Evolutionary conservation across 2,797 vertebrate genomes (phyloP), one percentile per base, ranked within the genome.

Genomic region (Mus caroli): DNA sequence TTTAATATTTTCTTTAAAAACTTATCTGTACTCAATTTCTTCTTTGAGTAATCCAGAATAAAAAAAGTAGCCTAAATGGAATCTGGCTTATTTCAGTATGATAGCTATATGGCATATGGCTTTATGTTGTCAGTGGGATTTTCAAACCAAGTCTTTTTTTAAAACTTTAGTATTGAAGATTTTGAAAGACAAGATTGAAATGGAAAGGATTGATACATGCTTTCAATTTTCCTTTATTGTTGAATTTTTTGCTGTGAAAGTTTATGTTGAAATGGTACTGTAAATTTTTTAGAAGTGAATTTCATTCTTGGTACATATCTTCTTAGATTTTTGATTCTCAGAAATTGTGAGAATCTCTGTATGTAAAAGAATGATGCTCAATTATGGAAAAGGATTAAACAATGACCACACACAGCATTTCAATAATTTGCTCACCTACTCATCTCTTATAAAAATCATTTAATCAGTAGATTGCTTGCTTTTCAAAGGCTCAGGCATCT

Each of bases 361-460:
- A 78, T 52, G 92, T 91, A 88, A 94, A 96, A 84, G 31, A 80
- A 88, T 31, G 40, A 50, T 67, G 82, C 95, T 94, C 71, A 91
- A 76, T 88, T 11, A n/a, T 92, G 22, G 93, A 94, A 88, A 78
- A 34, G 4, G 12, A 67, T 86, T 86, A 93, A 93, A 58, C 10
- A 83, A 60, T 82, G 15, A 28, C 7, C 78, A 93, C 26, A 82
- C 7, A 85, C 7, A 77, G 34, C 79, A 93, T 90, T 91, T 92
- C 8, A 80, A 88, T 78, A 7, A 79, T 91, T 19, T 88, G 1
- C 40, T 92, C 91, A 15, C 60, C 40, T 46, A 83, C 43, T 82
- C 52, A 77, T 50, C 79, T 83, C 77, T 87, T 84, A 92, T 13
- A 58, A 78, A 94, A 85, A 52, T 90, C 4, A 83, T 9, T 76